Conservation (phyloP, 2,797 vertebrate species). For the Ptychadena robeensis region DNA sequence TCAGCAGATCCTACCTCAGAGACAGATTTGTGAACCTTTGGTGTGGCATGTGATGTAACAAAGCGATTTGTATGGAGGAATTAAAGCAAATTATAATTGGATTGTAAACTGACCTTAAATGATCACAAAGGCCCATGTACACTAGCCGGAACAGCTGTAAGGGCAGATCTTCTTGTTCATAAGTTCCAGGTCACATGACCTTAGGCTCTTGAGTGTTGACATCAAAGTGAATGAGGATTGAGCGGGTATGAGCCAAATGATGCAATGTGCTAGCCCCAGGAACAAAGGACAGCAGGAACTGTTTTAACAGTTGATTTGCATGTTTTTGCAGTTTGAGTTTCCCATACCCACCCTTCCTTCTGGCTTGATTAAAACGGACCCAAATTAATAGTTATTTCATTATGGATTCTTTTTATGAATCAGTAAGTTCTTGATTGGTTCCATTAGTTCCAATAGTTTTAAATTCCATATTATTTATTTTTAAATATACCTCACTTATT, state of each 20-base stretch:
- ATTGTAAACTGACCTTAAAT: background rate
- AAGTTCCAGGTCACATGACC: background rate
- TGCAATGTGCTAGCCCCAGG: background rate
- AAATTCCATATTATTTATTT: no score
- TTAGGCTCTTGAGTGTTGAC: background rate
- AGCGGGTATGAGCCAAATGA: background rate
- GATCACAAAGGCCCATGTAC: background rate
- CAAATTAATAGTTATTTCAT: no score
- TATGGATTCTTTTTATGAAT: no score
- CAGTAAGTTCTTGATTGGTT: background rate
- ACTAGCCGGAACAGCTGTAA: background rate
- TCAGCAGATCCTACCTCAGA: no score
- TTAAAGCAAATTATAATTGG: no score
- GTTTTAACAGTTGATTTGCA: background rate
- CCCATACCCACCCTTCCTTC: no score
- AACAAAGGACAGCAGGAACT: background rate
- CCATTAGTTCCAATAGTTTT: background rate
- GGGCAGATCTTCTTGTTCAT: background rate
- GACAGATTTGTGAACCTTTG: no score
- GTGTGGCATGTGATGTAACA: no score
- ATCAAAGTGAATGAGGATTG: background rate
- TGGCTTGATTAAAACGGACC: background rate
- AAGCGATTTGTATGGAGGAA: no score
- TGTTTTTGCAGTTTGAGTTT: background rate
- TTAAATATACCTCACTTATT: no score